phyloP scores from a whole-genome alignment of 2,797 vertebrate species.

The Eulemur coronatus region DNA sequence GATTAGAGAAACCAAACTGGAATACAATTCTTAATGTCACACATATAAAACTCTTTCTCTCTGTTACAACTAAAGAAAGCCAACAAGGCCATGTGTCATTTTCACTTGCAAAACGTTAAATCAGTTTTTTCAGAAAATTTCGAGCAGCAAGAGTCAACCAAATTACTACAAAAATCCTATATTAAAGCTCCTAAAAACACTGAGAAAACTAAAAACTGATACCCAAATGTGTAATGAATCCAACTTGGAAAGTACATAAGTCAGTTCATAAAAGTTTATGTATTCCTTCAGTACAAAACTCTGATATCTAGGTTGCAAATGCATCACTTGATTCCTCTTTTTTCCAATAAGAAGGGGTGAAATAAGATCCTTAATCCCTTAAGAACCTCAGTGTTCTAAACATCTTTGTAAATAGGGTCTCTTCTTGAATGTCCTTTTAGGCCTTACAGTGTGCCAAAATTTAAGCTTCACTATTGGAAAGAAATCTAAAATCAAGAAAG shows the following conservation, averaged over 20 bases:
- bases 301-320: background rate
- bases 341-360: conserved; percentile 11
- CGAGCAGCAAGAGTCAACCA: background rate
- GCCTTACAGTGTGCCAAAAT: background rate
- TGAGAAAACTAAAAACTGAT: conserved; percentile 31
- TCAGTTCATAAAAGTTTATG: conserved; percentile 46
- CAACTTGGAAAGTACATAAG: background rate
- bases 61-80: background rate
- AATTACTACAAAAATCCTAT: conserved; percentile 22
- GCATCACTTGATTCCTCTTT: background rate
- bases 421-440: background rate
- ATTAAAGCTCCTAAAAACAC: background rate
- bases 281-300: background rate
- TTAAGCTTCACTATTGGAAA: background rate
- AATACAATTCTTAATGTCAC: background rate
- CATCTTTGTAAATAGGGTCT: conserved; percentile 51
- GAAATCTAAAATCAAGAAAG: conserved; percentile 18
- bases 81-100: background rate
- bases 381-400: conserved; percentile 8
- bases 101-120: background rate
- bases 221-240: background rate
- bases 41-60: background rate
- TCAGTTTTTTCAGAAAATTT: background rate
- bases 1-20: background rate
- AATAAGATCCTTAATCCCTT: conserved; percentile 26